Base-by-base conservation (phyloP, 1,140 invertebrate species). In the Danaus melanippus region DNA sequence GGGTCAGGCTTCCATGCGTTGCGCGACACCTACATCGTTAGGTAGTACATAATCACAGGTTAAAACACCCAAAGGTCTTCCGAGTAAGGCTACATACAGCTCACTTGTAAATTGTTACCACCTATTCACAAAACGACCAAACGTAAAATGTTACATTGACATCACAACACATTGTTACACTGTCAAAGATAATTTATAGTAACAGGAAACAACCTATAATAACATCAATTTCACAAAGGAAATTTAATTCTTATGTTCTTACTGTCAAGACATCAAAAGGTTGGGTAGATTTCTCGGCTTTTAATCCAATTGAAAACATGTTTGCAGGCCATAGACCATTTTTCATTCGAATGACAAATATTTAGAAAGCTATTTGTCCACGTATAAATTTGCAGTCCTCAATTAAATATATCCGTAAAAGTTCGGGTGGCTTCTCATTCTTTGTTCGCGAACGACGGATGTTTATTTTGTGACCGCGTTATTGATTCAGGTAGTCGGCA, bases 321-420 rank as follows among this genome's bases (percentile, higher is more conserved):
- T 64, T 69, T 68, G 60, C 71, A 60, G 64, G 63, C 63, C 62
- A 66, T 60, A 65, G 62, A 71, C 76, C 79, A 82, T 85, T 80
- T 84, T 82, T 85, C 82, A 85, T 80, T 76, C 67, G 58, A 72
- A 80, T 71, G 77, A 80, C 79, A 82, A 85, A 85, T 85, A 80
- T 85, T 85, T 85, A 79, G 82, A 85, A 85, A 83, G 77, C 77
- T 83, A 81, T 85, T 79, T 81, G 74, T 79, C 72, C 69, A 67
- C 70, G 74, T 76, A 70, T 65, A 67, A 71, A 65, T 72, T 64
- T 62, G 73, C 62, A 68, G 57, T 50, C 69, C 69, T 73, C 74
- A 76, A 80, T 80, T 71, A 75, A 69, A 62, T 70, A 68, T 66
- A 67, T 15, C 50, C 66, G 60, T 59, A 62, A 55, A 66, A 67